A percentile compares a stretch with the other conserved stretches of the same genome.
phyloP scores from a whole-genome alignment of 2,888 invertebrate genomes.

The Agelastica alni region DNA sequence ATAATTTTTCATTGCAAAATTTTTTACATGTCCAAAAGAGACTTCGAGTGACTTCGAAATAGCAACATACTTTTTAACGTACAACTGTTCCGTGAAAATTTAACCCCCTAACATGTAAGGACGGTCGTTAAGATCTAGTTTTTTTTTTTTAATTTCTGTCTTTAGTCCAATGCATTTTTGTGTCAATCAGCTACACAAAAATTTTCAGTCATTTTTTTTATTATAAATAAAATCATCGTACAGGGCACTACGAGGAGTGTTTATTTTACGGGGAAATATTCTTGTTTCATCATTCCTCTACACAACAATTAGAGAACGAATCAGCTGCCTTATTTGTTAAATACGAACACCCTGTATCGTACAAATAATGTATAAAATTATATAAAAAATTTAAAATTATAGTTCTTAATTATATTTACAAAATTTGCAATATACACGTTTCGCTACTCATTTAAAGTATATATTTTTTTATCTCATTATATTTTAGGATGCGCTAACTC shows the following conservation, averaged over 20 bases:
- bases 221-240: conserved; percentile 41
- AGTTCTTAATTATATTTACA: conserved; percentile 45
- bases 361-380: conserved; percentile 48
- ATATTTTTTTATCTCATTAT: conserved; percentile 32
- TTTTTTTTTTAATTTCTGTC: conserved; percentile 38
- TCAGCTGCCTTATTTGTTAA: conserved; percentile 39
- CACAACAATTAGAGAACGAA: conserved; percentile 32
- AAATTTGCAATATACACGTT: conserved; percentile 42
- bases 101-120: conserved; percentile 32
- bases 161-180: conserved; percentile 37
- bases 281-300: conserved; percentile 25
- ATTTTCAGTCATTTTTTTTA: conserved; percentile 42
- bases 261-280: conserved; percentile 18
- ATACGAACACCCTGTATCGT: conserved; percentile 48
- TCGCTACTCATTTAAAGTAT: conserved; percentile 39
- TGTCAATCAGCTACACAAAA: conserved; percentile 32
- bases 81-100: too few species aligned
- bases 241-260: conserved; percentile 37
- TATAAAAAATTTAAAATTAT: conserved; percentile 47
- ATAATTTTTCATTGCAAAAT: conserved; percentile 1
- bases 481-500: conserved; percentile 36
- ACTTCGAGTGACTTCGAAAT: neutral
- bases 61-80: too few species aligned
- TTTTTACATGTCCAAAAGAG: neutral
- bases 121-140: conserved; percentile 40